Conservation (phyloP, 2,888 invertebrate species). For the Drosophila anceps region DNA sequence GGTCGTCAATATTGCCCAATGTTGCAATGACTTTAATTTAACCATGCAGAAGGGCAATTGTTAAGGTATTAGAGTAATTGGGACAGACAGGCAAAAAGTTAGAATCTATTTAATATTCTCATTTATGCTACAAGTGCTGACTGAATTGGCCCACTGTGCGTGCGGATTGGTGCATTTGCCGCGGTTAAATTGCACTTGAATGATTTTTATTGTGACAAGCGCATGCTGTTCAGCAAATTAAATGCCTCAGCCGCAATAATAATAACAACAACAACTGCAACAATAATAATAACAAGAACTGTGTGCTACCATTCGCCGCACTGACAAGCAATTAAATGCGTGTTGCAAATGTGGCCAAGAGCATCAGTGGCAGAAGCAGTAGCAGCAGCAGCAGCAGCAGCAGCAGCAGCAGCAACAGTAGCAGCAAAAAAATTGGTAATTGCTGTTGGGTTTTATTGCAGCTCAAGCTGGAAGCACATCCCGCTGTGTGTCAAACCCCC, state of each 20-base stretch:
- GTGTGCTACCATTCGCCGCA: slow-evolving; percentile 34
- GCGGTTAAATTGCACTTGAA: slow-evolving; percentile 67
- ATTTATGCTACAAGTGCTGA: neutral
- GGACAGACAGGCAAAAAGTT: neutral
- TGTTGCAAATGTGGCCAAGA: slow-evolving; percentile 66
- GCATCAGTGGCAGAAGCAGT: slow-evolving; percentile 20
- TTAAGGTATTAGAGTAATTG: neutral
- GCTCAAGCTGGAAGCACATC: slow-evolving; percentile 50
- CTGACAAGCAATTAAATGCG: slow-evolving; percentile 77
- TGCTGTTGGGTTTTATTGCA: slow-evolving; percentile 63
- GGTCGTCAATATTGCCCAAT: neutral
- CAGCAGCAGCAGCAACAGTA: slow-evolving; percentile 23
- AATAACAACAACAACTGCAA: slow-evolving; percentile 41
- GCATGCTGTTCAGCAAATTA: slow-evolving; percentile 73
- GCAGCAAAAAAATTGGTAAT: slow-evolving; percentile 62
- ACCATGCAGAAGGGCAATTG: neutral
- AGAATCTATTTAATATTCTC: neutral
- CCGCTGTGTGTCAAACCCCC: slow-evolving; percentile 11
- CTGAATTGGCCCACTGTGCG: slow-evolving; percentile 21
- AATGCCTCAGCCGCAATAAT: slow-evolving; percentile 60
- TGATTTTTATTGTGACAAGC: slow-evolving; percentile 80
- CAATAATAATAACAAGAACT: slow-evolving; percentile 30
- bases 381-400: slow-evolving; percentile 25
- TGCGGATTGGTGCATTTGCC: slow-evolving; percentile 26
- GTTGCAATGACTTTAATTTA: neutral